These are phyloP conservation scores for Watsonalla cultraria DNA, from an alignment of 2,888 invertebrate genomes.

Conservation along the genomic window DNA sequence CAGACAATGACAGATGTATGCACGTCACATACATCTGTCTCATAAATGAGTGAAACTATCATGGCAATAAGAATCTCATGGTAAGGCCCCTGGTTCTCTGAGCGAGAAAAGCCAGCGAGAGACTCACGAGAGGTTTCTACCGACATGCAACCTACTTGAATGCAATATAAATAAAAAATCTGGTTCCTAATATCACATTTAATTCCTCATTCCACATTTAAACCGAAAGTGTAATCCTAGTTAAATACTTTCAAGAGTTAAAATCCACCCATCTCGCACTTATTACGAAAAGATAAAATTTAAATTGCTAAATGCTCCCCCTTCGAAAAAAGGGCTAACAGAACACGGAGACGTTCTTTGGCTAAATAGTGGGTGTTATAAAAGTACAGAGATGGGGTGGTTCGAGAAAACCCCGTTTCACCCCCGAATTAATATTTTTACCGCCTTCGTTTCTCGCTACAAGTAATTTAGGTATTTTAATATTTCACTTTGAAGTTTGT, in stretches of 20 bases:
- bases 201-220: not conserved
- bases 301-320: slow-evolving; percentile 69
- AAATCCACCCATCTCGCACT: slow-evolving; percentile 40
- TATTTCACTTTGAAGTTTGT: slow-evolving; percentile 10
- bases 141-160: not conserved
- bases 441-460: slow-evolving; percentile 49
- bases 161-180: not conserved
- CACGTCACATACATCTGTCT: no score
- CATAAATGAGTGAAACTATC: no score
- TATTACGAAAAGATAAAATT: slow-evolving; percentile 71
- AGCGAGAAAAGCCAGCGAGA: no score
- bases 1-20: no score
- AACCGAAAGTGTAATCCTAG: not conserved
- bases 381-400: slow-evolving; percentile 43
- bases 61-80: no score
- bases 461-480: slow-evolving; percentile 35
- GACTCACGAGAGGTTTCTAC: no score
- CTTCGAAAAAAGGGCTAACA: slow-evolving; percentile 58
- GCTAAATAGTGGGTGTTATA: slow-evolving; percentile 56
- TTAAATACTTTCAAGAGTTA: slow-evolving; percentile 23
- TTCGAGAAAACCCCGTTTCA: slow-evolving; percentile 29
- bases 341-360: no score
- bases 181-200: no score
- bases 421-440: slow-evolving; percentile 59
- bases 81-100: no score